Base-by-base conservation (phyloP, 2,797 vertebrate species). In the Gymnopithys bicolor region DNA sequence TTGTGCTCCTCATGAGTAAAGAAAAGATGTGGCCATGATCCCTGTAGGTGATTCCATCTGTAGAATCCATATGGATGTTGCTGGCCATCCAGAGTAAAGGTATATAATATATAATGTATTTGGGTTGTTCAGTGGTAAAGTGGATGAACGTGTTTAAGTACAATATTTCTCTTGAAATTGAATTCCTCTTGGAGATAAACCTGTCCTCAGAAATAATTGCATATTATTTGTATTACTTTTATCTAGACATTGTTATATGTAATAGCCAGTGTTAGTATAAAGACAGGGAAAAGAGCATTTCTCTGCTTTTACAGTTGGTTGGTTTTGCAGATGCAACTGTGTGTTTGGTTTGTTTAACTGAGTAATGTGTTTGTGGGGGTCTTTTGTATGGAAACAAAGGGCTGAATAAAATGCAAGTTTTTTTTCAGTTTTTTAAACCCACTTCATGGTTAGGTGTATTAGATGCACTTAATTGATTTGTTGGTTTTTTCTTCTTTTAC, bases 151-250 rank as follows among this genome's bases (percentile, higher is more conserved):
- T 76, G 46, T 19, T 70, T 19, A 45, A 56, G 17, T 35, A 7
- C 33, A 66, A 28, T 24, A n/a, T 83, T 91, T 25, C 14, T 90
- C 62, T 71, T 75, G 62, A 69, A 91, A 90, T 37, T 33, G 2
- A 89, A 83, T 94, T 82, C 52, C 27, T 66, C 48, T 60, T 53
- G 6, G 33, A 78, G 62, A 73, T 62, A 63, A 89, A 49, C 0
- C 1, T 66, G 60, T 63, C 59, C 52, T 83, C 71, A 63, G 83
- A 88, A 86, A 74, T 59, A 87, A 89, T 92, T 63, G 12, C 66
- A 11, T 71, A 35, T 71, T 71, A 30, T 88, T 88, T 78, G 39
- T 86, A 51, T 75, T 84, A 62, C 49, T 92, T 96, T 93, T 82
- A 88, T 45, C 76, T 84, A 62, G 87, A 53, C 67, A 19, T 64